Evolutionary conservation across 2,113 vertebrate genomes (phyloP), one percentile per base, ranked within the genome.

Genomic region (Athene noctua): DNA sequence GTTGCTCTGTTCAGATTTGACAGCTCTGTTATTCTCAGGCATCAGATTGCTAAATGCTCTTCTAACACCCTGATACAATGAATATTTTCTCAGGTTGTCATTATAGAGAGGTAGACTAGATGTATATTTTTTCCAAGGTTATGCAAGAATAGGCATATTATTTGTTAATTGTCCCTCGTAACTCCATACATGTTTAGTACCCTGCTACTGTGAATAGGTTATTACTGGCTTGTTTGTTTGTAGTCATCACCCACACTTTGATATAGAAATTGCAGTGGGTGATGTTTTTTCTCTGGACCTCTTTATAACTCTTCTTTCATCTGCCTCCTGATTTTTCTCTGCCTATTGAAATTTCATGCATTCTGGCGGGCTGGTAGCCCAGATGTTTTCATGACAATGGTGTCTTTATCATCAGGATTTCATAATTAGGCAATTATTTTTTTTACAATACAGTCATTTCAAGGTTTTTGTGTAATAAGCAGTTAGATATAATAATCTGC

Each of bases 331-430:
- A 51, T 90, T 94, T 91, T 91, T 38, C 67, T 95, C 84, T 90
- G 86, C 62, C 62, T 95, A 55, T 94, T 92, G 88, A 95, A 92
- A 95, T 96, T 91, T 85, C 51, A 30, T 66, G 46, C 36, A 47
- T 85, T 95, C 70, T 86, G 29, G 42, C 86, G 78, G 58, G 58
- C 62, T 96, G 74, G 66, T 84, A 88, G 74, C 58, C 95, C 96
- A 95, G 95, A 92, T 97, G 94, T 97, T 97, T 96, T 90, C 81
- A 62, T 91, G 63, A 90, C 96, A 96, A 97, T 96, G 34, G 71
- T 91, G 89, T 88, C 94, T 94, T 95, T 92, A 92, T 93, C 81
- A 95, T 89, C 84, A 85, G 46, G 81, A 71, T 90, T 91, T 92
- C 88, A 85, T 95, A 96, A 94, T 94, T 92, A 94, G 89, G 92